Evolutionary conservation across 1,140 invertebrate genomes (phyloP), one percentile per base, ranked within the genome.

Genomic region (Aphidius gifuensis): DNA sequence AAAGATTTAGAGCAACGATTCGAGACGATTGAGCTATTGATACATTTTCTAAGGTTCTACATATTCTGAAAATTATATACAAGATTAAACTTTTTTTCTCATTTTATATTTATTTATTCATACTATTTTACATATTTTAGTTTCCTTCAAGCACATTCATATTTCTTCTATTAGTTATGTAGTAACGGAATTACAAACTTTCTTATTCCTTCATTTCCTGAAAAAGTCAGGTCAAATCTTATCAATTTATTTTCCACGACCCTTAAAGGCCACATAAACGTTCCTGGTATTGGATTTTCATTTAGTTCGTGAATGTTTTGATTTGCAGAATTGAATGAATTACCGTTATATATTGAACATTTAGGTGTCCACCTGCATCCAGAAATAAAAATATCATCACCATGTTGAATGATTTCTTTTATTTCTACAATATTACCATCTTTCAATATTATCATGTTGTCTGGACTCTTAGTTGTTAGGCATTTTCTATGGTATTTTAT

Each of bases 391-490:
- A 54, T 54, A 5, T 16, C 40, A 16, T 42, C 39, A 9, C 16
- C 39, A 40, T 54, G 38, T 5, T n/a, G 53, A 42, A 42, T 42
- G n/a, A 54, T 54, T 54, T 39, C 42, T 43, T 42, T n/a, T 54
- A 54, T 54, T 42, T 42, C 9, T 5, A 54, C 9, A 11, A 54
- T 16, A 16, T 42, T 8, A 40, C 42, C 5, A 42, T 54, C 43
- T 11, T 54, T 42, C 39, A 54, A 43, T n/a, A 54, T 9, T 11
- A 54, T 39, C n/a, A 43, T 40, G 21, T 54, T 54, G 23, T 54
- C 42, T 54, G 38, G 38, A 16, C 9, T 7, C 7, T 40, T 11
- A 6, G 40, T 54, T 23, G 53, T 16, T 6, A 54, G 11, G 6
- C 6, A 54, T 11, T 5, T 42, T 21, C 53, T 40, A 16, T 43